Evolutionary conservation across 2,888 invertebrate genomes (phyloP).

Genomic region (Drosophila longiperda): DNA sequence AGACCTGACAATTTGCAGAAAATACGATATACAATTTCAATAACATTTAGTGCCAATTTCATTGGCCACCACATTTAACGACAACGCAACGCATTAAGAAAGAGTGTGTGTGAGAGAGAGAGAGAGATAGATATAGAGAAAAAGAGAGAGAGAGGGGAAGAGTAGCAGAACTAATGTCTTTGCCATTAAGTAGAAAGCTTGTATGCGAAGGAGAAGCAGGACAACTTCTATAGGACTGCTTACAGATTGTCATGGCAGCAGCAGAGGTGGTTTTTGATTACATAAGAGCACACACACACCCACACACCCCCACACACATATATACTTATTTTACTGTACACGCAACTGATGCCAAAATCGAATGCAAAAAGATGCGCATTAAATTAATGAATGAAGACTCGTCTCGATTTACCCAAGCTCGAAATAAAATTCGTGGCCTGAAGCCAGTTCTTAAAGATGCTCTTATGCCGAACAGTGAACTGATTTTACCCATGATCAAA

Average conservation of each 20-base stretch:
- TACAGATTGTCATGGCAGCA: conserved; percentile 25
- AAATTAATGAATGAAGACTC: conserved; percentile 42
- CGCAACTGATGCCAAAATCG: conserved; percentile 24
- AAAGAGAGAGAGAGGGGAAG: background rate
- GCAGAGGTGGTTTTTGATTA: conserved; percentile 41
- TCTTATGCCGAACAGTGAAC: background rate
- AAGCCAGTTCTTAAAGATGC: conserved; percentile 1
- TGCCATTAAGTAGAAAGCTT: conserved; percentile 44
- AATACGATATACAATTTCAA: conserved; percentile 69
- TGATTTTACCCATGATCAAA: background rate
- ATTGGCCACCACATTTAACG: conserved; percentile 63
- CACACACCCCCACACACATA: background rate
- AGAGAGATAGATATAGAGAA: background rate
- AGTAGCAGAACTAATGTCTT: conserved; percentile 50
- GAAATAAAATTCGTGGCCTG: conserved; percentile 15
- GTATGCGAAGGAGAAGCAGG: background rate
- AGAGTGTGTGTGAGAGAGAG: no score
- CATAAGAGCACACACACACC: conserved; percentile 27
- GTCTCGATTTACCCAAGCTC: conserved; percentile 10
- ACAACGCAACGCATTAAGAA: conserved; percentile 47
- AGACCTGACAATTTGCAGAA: background rate
- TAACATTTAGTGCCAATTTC: conserved; percentile 77
- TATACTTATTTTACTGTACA: background rate
- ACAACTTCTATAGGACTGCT: conserved; percentile 2
- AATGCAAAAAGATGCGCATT: conserved; percentile 49